Base-by-base conservation (phyloP, 2,797 vertebrate genomes). In the Rhyacichthys aspro region DNA sequence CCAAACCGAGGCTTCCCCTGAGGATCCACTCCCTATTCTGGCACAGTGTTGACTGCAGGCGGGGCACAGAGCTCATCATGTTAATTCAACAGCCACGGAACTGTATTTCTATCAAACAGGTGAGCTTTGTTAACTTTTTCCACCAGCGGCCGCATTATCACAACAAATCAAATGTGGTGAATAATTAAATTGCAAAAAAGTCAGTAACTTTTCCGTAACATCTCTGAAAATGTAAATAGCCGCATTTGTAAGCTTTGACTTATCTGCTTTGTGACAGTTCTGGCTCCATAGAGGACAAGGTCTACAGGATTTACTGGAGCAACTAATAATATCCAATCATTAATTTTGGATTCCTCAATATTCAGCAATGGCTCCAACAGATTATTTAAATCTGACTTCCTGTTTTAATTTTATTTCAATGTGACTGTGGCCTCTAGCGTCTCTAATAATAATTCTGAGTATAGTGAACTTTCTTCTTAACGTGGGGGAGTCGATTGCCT, bases 141-240 rank as follows among this genome's bases (percentile, higher is more conserved):
- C 44, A 65, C 50, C 58, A 59, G 39, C 39, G 49, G 66, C 63
- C 67, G 68, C 58, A 16, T 42, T 54, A 67, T 83, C 66, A 71
- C 65, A 84, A 76, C 76, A 43, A 28, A 67, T 57, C 41, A 75
- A 77, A 77, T 67, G 47, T 55, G 57, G 46, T 72, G 54, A 84
- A 84, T 83, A 80, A 84, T 86, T 84, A 70, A 82, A 85, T 49
- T 84, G 67, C 60, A 59, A 77, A 70, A 68, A 72, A 68, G 45
- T 53, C 55, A 80, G 79, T 69, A 73, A 79, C 82, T 79, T 85
- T 79, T 76, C 72, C 76, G 39, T 72, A 67, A 79, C 66, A 72
- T 80, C 68, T 63, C 6, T 32, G 49, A 57, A 56, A 81, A 71
- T 63, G 77, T 49, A 78, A 82, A 80, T 68, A 71, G 59, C 67